phyloP scores from a whole-genome alignment of 2,888 invertebrate species.

The Pinctada fucata region DNA sequence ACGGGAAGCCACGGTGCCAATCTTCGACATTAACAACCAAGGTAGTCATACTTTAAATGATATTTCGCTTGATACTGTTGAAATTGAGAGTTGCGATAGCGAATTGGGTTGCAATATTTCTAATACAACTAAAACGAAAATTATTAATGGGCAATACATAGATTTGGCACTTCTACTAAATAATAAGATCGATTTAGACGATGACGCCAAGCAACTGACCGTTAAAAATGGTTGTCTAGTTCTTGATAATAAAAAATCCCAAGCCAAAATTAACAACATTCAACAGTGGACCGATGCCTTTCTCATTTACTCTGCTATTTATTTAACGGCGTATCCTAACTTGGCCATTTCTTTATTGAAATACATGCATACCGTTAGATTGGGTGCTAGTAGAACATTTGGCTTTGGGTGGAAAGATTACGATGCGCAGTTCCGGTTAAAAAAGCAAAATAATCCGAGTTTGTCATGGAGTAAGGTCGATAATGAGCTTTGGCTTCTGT shows the following conservation, averaged over 20 bases:
- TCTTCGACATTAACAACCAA: too few relatives aligned
- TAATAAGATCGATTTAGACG: too few relatives aligned
- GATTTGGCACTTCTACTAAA: too few relatives aligned
- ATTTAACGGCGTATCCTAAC: constrained; percentile 2
- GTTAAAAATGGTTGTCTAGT: constrained; percentile 4
- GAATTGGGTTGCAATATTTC: too few relatives aligned
- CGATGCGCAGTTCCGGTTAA: constrained; percentile 23
- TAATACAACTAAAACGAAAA: too few relatives aligned
- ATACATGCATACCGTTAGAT: constrained; percentile 20
- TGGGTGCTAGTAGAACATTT: constrained; percentile 9
- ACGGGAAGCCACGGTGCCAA: too few relatives aligned
- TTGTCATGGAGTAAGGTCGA: too few relatives aligned
- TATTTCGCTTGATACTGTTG: too few relatives aligned
- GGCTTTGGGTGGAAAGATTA: constrained; percentile 8
- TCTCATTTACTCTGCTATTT: constrained; percentile 18
- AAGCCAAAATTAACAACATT: constrained; percentile 11
- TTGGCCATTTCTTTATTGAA: constrained; percentile 8
- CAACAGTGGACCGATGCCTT: constrained; percentile 22
- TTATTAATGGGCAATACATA: too few relatives aligned
- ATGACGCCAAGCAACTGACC: constrained; percentile 2
- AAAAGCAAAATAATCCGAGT: too few relatives aligned
- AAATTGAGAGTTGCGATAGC: too few relatives aligned
- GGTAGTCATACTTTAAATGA: too few relatives aligned
- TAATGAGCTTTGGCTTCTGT: constrained; percentile 20
- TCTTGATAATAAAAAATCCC: not conserved